These are phyloP conservation scores for Zelleria hepariella DNA, from an alignment of 2,888 invertebrate genomes.

Conservation along the genomic window DNA sequence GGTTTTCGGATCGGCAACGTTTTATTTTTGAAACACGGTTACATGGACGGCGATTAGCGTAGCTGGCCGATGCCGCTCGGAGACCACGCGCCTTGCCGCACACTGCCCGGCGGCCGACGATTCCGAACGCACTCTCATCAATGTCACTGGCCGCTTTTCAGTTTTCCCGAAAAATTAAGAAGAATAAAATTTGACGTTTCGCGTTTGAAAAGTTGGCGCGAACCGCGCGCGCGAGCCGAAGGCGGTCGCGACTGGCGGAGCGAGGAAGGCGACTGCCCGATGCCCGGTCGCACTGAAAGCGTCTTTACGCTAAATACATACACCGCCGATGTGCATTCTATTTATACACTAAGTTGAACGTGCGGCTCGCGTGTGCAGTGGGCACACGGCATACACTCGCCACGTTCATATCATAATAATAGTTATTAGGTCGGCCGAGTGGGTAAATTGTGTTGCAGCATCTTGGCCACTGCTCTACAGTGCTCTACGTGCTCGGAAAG, in stretches of 20 bases:
- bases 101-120: background rate
- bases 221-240: slow-evolving; percentile 23
- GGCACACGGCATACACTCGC: slow-evolving; percentile 27
- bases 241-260: slow-evolving; percentile 50
- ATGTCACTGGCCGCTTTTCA: background rate
- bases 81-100: slow-evolving; percentile 19
- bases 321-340: slow-evolving; percentile 61
- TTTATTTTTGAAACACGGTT: slow-evolving; percentile 67
- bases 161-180: slow-evolving; percentile 11
- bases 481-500: too few relatives aligned
- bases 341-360: slow-evolving; percentile 65
- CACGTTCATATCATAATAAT: slow-evolving; percentile 57
- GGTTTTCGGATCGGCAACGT: slow-evolving; percentile 62
- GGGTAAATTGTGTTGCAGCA: slow-evolving; percentile 23
- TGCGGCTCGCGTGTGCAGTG: slow-evolving; percentile 51
- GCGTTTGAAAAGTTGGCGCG: slow-evolving; percentile 36
- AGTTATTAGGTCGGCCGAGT: slow-evolving; percentile 53
- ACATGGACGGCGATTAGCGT: too few relatives aligned
- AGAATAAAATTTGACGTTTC: slow-evolving; percentile 19
- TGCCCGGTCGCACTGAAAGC: slow-evolving; percentile 45
- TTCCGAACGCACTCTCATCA: background rate
- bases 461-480: too few relatives aligned
- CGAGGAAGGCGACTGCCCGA: slow-evolving; percentile 47
- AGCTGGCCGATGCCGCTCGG: slow-evolving; percentile 33
- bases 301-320: slow-evolving; percentile 58